phyloP scores from a whole-genome alignment of 2,888 invertebrate genomes.

The Ochropacha duplaris region DNA sequence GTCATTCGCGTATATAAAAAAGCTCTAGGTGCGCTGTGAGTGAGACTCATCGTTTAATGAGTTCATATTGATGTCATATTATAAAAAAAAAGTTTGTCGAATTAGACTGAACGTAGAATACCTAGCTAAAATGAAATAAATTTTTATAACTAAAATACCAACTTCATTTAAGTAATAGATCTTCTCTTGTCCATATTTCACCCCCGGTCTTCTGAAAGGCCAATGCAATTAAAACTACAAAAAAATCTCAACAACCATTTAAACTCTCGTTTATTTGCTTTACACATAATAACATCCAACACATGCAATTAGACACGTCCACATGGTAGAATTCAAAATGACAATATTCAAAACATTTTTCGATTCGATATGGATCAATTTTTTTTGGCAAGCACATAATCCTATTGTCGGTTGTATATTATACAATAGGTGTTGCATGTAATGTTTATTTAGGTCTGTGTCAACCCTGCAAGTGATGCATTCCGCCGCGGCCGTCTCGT shows the following conservation, averaged over 20 bases:
- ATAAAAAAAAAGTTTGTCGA: background rate
- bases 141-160: background rate
- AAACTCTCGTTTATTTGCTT: background rate
- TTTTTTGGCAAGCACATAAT: conserved; percentile 22
- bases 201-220: too few relatives aligned
- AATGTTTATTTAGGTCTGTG: conserved; percentile 43
- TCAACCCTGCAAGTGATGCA: conserved; percentile 43
- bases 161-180: too few relatives aligned
- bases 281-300: background rate
- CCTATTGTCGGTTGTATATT: conserved; percentile 24
- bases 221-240: background rate
- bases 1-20: background rate
- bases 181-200: too few relatives aligned
- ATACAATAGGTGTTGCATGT: conserved; percentile 30
- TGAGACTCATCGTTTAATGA: background rate
- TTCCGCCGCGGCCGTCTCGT: conserved; percentile 33
- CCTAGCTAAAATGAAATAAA: background rate
- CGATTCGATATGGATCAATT: conserved; percentile 14
- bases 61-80: background rate
- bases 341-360: background rate
- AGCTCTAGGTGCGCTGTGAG: too few relatives aligned
- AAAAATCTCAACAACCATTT: background rate
- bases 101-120: background rate
- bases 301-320: background rate
- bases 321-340: background rate